Conservation (phyloP, 35 echinoderm and acorn worm genomes). For the Holothuria glaberrima region DNA sequence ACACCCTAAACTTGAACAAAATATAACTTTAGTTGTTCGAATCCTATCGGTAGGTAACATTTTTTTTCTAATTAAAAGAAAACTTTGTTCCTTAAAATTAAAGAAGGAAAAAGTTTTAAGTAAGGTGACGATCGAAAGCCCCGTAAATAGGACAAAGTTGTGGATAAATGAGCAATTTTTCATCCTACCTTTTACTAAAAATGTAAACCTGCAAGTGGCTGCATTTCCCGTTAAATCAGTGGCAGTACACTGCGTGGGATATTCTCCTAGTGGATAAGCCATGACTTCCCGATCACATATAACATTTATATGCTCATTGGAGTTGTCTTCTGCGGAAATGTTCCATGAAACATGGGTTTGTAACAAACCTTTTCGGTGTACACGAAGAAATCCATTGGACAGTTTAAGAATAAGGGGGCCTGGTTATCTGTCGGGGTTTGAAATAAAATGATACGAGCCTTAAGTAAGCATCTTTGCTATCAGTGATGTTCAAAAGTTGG, state of each 20-base stretch:
- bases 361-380: conserved; percentile 33
- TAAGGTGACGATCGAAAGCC: too few relatives aligned
- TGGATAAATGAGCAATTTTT: too few relatives aligned
- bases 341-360: conserved; percentile 57
- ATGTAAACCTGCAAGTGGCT: conserved; percentile 54
- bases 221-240: conserved; percentile 53
- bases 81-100: too few relatives aligned
- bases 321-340: conserved; percentile 64
- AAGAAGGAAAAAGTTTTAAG: too few relatives aligned
- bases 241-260: conserved; percentile 55
- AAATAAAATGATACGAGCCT: too few relatives aligned
- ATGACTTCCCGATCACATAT: conserved; percentile 49
- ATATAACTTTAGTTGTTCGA: too few relatives aligned
- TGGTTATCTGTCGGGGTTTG: conserved; percentile 4
- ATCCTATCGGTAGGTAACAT: too few relatives aligned
- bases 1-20: too few relatives aligned
- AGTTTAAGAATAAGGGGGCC: conserved; percentile 40
- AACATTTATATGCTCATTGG: conserved; percentile 5
- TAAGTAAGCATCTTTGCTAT: too few relatives aligned
- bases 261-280: conserved; percentile 44
- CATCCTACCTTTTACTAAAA: conserved; percentile 59
- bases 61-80: too few relatives aligned
- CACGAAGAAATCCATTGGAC: conserved; percentile 38
- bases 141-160: too few relatives aligned
- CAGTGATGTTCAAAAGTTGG: too few relatives aligned